Base-by-base conservation (phyloP, 2,888 invertebrate species). In the Parnassius orleans region DNA sequence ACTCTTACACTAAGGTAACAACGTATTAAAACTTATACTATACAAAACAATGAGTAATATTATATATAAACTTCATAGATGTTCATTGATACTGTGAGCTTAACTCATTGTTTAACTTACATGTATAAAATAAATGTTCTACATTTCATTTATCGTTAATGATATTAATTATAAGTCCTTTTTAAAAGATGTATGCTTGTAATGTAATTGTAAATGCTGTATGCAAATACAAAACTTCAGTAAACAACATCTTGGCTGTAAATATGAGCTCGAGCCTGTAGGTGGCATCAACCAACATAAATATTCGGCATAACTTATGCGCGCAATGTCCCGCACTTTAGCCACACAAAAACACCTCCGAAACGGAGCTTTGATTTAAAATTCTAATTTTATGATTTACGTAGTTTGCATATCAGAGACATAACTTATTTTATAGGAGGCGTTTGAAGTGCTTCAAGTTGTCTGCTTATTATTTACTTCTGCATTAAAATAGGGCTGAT, bases 341-440 rank as follows among this genome's bases (percentile, higher is more conserved):
- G 69, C 72, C 78, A 77, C 77, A 82, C 84, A 87, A 87, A 87
- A 87, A 85, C 86, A 86, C 82, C 82, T 81, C 83, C 71, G 79
- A 76, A 84, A 79, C 78, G 76, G 83, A 80, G 85, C 79, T 86
- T 84, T 88, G 86, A 88, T 88, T 89, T 88, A 85, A 88, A 88
- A 88, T 88, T 89, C 86, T 84, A 88, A 88, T 89, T 88, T 87
- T 86, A 87, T 83, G 84, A 86, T 83, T 81, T 80, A 79, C 79
- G 77, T 80, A 72, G 77, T 88, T 88, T 86, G 84, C 83, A 85
- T 87, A 87, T 84, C 84, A 78, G 77, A 79, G 75, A 74, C 64
- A 64, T 65, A 62, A 67, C 65, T 78, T 77, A 79, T 84, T 84
- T 77, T 54, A 14, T 56, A 41, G 19, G 44, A 47, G 53, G 51